phyloP scores from a whole-genome alignment of 2,888 invertebrate species.

The Eurytoma adleriae region DNA sequence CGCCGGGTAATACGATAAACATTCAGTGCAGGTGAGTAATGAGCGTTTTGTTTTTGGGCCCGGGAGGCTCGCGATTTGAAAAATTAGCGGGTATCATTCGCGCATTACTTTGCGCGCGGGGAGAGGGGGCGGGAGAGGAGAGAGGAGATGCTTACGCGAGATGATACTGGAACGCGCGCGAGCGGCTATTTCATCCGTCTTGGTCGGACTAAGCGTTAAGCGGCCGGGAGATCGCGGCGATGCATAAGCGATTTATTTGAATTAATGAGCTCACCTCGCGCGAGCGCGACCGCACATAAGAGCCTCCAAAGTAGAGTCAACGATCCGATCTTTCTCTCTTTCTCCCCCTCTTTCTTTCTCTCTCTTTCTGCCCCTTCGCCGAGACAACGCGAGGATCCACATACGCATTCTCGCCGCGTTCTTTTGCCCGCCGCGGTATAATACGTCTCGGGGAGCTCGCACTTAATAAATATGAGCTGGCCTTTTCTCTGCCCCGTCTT shows the following conservation, averaged over 20 bases:
- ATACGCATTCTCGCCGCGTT: background rate
- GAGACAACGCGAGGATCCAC: background rate
- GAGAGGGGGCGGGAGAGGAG: slow-evolving; percentile 50
- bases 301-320: slow-evolving; percentile 39
- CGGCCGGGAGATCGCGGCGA: slow-evolving; percentile 62
- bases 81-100: slow-evolving; percentile 57
- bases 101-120: slow-evolving; percentile 22
- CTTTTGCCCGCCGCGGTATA: background rate
- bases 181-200: slow-evolving; percentile 62
- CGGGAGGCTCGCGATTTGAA: slow-evolving; percentile 47
- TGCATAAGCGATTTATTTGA: slow-evolving; percentile 69
- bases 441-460: slow-evolving; percentile 23
- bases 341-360: slow-evolving; percentile 17
- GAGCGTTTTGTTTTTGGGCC: slow-evolving; percentile 46
- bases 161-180: slow-evolving; percentile 62
- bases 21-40: slow-evolving; percentile 48
- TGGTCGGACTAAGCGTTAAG: slow-evolving; percentile 63
- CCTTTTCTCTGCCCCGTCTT: slow-evolving; percentile 14
- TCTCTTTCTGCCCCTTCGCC: background rate
- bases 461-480: slow-evolving; percentile 55
- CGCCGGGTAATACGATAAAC: slow-evolving; percentile 41
- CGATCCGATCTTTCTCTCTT: slow-evolving; percentile 48
- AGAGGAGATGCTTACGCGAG: slow-evolving; percentile 58
- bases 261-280: slow-evolving; percentile 67
- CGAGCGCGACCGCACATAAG: slow-evolving; percentile 25